phyloP scores from a whole-genome alignment of 2,888 invertebrate genomes.

The Hirtodrosophila confusa region DNA sequence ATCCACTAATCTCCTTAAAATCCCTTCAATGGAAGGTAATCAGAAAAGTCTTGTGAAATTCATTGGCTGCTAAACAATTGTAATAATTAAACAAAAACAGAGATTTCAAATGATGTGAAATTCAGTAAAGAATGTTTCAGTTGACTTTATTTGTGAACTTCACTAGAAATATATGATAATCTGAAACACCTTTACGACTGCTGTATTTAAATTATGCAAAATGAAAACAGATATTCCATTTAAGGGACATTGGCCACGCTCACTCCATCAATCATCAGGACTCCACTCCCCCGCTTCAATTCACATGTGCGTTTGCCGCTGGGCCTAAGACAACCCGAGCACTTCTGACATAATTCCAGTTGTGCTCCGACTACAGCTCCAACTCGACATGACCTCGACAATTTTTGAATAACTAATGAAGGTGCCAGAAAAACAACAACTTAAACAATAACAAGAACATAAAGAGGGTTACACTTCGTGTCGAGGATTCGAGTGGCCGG shows the following conservation, averaged over 20 bases:
- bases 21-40: constrained; percentile 1
- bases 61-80: not conserved
- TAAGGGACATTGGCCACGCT: constrained; percentile 21
- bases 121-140: too few species aligned
- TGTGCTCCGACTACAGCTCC: constrained; percentile 49
- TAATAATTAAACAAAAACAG: not conserved
- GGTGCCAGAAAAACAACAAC: constrained; percentile 72
- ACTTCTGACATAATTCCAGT: constrained; percentile 69
- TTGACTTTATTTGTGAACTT: too few species aligned
- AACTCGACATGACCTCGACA: constrained; percentile 48
- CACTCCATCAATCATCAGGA: constrained; percentile 24
- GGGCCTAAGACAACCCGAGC: constrained; percentile 49
- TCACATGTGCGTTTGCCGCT: constrained; percentile 61
- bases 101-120: too few species aligned
- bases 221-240: constrained; percentile 7
- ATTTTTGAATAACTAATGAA: constrained; percentile 81
- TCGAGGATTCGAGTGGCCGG: constrained; percentile 58
- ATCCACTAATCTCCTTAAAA: not conserved
- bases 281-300: not conserved
- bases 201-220: constrained; percentile 4
- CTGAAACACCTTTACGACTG: constrained; percentile 2
- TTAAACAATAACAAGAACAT: constrained; percentile 60
- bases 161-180: too few species aligned
- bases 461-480: constrained; percentile 46
- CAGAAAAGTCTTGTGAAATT: not conserved